Evolutionary conservation across 2,888 invertebrate genomes (phyloP).

Genomic region (Lasius fuliginosus): DNA sequence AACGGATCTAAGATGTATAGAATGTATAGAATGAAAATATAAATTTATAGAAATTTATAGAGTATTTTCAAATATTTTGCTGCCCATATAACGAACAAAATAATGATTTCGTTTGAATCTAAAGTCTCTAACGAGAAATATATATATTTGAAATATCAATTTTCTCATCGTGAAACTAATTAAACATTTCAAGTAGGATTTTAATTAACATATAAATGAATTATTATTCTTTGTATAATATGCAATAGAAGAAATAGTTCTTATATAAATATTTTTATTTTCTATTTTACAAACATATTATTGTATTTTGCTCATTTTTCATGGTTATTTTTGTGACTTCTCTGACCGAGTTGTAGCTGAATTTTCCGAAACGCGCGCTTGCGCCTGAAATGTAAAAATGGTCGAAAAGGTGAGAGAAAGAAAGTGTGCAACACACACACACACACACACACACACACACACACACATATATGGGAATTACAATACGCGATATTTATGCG

Average conservation of each 20-base stretch:
- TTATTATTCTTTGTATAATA: neutral
- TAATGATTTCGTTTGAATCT: neutral
- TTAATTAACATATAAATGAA: neutral
- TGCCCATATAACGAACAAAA: neutral
- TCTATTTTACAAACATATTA: neutral
- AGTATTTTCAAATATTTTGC: neutral
- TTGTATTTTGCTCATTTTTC: neutral
- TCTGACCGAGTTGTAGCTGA: slow-evolving; percentile 16
- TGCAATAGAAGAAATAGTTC: neutral
- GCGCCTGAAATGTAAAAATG: neutral
- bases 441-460: neutral
- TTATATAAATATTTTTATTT: neutral
- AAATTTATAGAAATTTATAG: neutral
- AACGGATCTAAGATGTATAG: neutral
- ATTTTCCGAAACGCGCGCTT: slow-evolving; percentile 21
- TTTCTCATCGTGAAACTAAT: neutral
- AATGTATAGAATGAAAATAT: neutral
- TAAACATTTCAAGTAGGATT: neutral
- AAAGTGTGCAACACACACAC: neutral
- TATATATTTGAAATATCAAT: neutral
- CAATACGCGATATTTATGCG: neutral
- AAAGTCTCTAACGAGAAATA: neutral
- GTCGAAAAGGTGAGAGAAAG: slow-evolving; percentile 9
- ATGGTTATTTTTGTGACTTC: neutral
- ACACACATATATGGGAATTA: neutral